Percentiles rank a stretch among this genome's conserved stretches.
These are phyloP conservation scores for Megaptera novaeangliae DNA, from an alignment of 2,113 vertebrate genomes.

Conservation along the genomic window DNA sequence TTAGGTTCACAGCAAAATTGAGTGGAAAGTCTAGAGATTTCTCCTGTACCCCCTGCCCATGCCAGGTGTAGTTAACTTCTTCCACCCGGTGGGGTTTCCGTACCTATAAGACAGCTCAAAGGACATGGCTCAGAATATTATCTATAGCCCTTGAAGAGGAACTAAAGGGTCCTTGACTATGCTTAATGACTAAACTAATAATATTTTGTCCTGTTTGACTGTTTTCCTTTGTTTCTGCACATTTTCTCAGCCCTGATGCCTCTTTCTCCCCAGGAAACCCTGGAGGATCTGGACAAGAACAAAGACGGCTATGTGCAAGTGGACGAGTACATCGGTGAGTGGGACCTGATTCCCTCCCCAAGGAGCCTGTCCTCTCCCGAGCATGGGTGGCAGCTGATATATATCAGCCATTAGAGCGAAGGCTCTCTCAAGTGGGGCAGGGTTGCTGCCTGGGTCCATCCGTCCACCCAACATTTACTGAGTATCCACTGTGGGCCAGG, in stretches of 20 bases:
- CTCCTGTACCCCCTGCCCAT: not conserved
- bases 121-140: not conserved
- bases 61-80: not conserved
- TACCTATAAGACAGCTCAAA: not conserved
- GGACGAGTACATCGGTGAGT: slow-evolving; percentile 89
- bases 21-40: not conserved
- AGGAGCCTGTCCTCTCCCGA: rapidly evolving
- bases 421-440: rapidly evolving
- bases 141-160: not conserved
- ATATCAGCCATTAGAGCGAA: rapidly evolving
- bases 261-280: slow-evolving; percentile 83
- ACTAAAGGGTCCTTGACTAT: not conserved
- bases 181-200: not conserved
- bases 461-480: not conserved
- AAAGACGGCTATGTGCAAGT: slow-evolving; percentile 87
- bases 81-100: not conserved
- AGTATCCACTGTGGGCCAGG: not conserved
- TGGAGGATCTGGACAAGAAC: slow-evolving; percentile 92
- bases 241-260: not conserved
- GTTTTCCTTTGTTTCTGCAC: not conserved
- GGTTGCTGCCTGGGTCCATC: not conserved
- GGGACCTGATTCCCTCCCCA: rapidly evolving
- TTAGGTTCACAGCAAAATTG: not conserved
- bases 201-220: not conserved
- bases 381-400: too few relatives aligned